Base-by-base conservation (phyloP, 2,113 vertebrate genomes). In the Micromys minutus region DNA sequence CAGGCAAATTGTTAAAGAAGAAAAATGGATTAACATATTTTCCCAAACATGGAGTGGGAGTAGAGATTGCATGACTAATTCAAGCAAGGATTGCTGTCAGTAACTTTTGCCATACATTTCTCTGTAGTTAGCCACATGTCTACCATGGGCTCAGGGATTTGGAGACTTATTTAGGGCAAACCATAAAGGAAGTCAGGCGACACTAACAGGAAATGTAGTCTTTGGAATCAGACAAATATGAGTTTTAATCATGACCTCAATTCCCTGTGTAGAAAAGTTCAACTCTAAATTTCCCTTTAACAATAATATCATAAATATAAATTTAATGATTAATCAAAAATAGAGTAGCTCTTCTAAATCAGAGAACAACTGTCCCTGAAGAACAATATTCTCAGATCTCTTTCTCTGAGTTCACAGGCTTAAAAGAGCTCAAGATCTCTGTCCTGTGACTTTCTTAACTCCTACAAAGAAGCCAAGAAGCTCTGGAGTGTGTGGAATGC, bases 251-350 rank as follows among this genome's bases (percentile, higher is more conserved):
- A 5, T 42, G 19, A 42, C 61, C 95, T 87, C 92, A 74, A 90
- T 89, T 95, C 92, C 95, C 77, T 57, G 59, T 57, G 75, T 89
- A 36, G 93, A 94, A 94, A n/a, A 55, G 50, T 74, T 94, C 45
- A 86, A 57, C 76, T 88, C 76, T 93, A 91, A 93, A 94, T 90
- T 93, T 86, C 81, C 90, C 91, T 93, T 96, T 93, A 85, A 90
- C 94, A 81, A 96, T 94, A 90, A 95, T 95, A 16, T 83, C 88
- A 88, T 96, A 91, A 92, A 96, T 77, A 91, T 92, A 96, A 97
- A 96, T 92, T 77, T 89, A 95, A 92, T 3, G 19, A 92, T 92
- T 96, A 96, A 67, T 95, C 72, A 92, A 88, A 96, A 93, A 71
- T 88, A 90, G 88, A 96, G 71, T 63, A 90, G 71, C 21, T 84